Conservation (phyloP, 2,888 invertebrate genomes). For the Bombylius major region DNA sequence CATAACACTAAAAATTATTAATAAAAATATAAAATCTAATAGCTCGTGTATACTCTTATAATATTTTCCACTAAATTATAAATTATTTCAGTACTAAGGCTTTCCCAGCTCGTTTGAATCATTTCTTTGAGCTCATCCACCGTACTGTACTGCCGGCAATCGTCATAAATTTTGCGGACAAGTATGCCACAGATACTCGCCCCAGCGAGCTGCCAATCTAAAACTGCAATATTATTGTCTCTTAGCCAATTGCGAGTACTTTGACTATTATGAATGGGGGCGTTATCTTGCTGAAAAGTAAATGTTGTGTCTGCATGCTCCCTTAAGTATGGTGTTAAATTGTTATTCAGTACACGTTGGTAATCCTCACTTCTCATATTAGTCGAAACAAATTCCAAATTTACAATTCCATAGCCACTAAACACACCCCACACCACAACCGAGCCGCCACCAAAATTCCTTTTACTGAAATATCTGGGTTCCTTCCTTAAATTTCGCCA, state of each 20-base stretch:
- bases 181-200: conserved; percentile 6
- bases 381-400: neutral
- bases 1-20: too few species aligned
- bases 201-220: conserved; percentile 7
- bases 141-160: neutral
- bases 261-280: neutral
- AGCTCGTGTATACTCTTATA: neutral
- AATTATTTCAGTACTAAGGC: neutral
- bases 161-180: neutral
- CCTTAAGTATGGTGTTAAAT: neutral
- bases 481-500: conserved; percentile 9
- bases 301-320: neutral
- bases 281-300: too few species aligned
- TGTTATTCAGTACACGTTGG: neutral
- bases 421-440: conserved; percentile 3
- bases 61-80: neutral
- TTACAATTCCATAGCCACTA: neutral
- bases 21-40: too few species aligned
- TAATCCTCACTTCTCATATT: neutral
- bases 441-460: conserved; percentile 6
- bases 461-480: conserved; percentile 3
- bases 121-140: neutral
- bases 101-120: neutral
- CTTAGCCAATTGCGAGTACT: conserved; percentile 3
- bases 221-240: conserved; percentile 2